These are phyloP conservation scores for Drosophila kanapiae DNA, from an alignment of 1,140 invertebrate species.

Conservation along the genomic window DNA sequence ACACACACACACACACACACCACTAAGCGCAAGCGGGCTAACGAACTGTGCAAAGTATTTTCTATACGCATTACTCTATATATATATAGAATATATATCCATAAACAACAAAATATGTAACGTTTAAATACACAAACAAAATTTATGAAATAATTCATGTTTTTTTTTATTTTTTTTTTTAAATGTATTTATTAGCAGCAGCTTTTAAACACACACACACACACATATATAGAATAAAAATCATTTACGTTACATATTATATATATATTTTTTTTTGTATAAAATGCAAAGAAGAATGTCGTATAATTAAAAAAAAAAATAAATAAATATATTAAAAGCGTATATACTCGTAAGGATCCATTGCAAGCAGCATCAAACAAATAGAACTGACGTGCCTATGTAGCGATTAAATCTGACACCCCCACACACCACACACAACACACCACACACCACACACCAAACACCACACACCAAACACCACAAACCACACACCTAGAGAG, in stretches of 20 bases:
- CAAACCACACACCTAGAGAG: slow-evolving; percentile 39
- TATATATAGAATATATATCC: slow-evolving; percentile 20
- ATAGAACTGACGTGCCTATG: slow-evolving; percentile 81
- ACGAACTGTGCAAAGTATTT: slow-evolving; percentile 65
- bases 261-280: slow-evolving; percentile 45
- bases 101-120: slow-evolving; percentile 28
- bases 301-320: slow-evolving; percentile 13
- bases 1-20: slow-evolving; percentile 20
- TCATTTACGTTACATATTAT: background rate
- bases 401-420: slow-evolving; percentile 74
- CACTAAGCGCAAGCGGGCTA: slow-evolving; percentile 39
- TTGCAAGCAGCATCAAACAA: slow-evolving; percentile 65
- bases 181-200: slow-evolving; percentile 40
- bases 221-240: slow-evolving; percentile 3
- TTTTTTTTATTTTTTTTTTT: slow-evolving; percentile 30
- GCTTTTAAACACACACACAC: slow-evolving; percentile 4
- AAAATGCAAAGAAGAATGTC: slow-evolving; percentile 44
- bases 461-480: slow-evolving; percentile 38
- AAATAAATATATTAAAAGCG: slow-evolving; percentile 24
- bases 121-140: slow-evolving; percentile 29
- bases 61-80: slow-evolving; percentile 44
- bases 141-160: slow-evolving; percentile 15
- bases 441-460: slow-evolving; percentile 30
- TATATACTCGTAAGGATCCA: slow-evolving; percentile 53
- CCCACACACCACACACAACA: slow-evolving; percentile 34